Percentiles rank a stretch among this genome's conserved stretches.
These are phyloP conservation scores for Parazoanthus darwini DNA, from an alignment of 92 coral and sea anemone species.

Conservation along the genomic window DNA sequence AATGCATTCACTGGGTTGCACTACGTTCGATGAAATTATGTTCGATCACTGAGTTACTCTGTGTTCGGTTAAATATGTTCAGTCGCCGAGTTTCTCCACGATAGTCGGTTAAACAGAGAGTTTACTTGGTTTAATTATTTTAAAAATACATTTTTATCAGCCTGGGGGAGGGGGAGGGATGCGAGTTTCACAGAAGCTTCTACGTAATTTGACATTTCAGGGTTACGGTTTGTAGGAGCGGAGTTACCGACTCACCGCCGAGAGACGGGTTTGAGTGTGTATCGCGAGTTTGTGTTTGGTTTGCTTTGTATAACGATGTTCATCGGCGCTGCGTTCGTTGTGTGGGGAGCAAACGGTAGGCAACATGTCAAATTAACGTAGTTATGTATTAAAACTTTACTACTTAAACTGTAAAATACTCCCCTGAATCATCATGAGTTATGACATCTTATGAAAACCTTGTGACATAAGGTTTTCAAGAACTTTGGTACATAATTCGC, in stretches of 20 bases:
- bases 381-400: too few species aligned
- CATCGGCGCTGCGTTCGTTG: not conserved
- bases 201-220: too few species aligned
- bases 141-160: not conserved
- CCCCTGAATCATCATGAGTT: too few species aligned
- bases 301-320: not conserved
- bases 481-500: too few species aligned
- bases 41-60: too few species aligned
- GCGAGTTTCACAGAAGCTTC: not conserved
- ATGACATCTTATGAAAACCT: too few species aligned
- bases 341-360: not conserved
- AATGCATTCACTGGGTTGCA: not conserved
- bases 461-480: too few species aligned
- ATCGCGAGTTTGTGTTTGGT: not conserved
- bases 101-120: too few species aligned
- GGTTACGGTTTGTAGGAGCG: not conserved
- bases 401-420: too few species aligned
- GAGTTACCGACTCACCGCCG: not conserved
- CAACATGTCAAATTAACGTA: not conserved
- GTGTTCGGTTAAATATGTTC: too few species aligned
- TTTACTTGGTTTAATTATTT: not conserved
- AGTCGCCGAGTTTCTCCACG: too few species aligned
- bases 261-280: not conserved
- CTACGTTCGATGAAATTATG: not conserved
- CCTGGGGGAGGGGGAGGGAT: not conserved